Percentiles rank a stretch among this genome's conserved stretches.
Evolutionary conservation across 37 sponge, comb jelly and placozoan genomes (phyloP).

Genomic region (Cliona cf. orientalis): DNA sequence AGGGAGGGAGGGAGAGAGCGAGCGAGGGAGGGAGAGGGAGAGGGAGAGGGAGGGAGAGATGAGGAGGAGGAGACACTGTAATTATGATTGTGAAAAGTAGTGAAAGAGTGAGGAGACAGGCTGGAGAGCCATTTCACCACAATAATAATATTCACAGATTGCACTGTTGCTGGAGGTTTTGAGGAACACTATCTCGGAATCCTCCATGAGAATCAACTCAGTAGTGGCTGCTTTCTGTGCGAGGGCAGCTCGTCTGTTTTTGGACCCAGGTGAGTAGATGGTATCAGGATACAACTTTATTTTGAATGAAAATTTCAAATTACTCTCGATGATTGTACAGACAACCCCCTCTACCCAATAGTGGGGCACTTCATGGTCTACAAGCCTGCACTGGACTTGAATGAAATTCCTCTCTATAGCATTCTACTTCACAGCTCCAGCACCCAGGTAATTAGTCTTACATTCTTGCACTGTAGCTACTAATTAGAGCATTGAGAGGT

Average conservation of each 20-base stretch:
- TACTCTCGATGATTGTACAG: conserved; percentile 26
- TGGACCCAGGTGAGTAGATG: conserved; percentile 41
- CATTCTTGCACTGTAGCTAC: too few species aligned
- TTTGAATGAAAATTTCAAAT: background rate
- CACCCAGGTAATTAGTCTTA: conserved; percentile 52
- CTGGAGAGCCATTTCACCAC: background rate
- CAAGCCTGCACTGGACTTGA: conserved; percentile 56
- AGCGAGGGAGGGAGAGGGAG: too few species aligned
- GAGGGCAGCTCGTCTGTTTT: conserved; percentile 22
- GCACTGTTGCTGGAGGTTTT: conserved; percentile 47
- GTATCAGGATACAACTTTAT: background rate
- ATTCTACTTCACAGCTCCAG: conserved; percentile 71
- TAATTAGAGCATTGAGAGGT: too few species aligned
- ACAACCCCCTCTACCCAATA: conserved; percentile 48
- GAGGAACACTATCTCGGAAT: conserved; percentile 33
- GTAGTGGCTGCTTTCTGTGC: conserved; percentile 19
- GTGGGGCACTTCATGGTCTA: conserved; percentile 47
- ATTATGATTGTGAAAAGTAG: too few species aligned
- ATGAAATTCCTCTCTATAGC: conserved; percentile 53
- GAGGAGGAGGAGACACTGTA: too few species aligned
- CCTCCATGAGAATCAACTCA: conserved; percentile 12
- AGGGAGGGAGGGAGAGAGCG: too few species aligned
- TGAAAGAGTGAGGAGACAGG: too few species aligned
- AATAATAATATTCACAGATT: conserved; percentile 18
- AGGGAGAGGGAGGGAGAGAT: too few species aligned